A percentile compares a stretch with the other conserved stretches of the same genome.
Evolutionary conservation across 2,113 vertebrate genomes (phyloP).

Genomic region (Daubentonia madagascariensis): DNA sequence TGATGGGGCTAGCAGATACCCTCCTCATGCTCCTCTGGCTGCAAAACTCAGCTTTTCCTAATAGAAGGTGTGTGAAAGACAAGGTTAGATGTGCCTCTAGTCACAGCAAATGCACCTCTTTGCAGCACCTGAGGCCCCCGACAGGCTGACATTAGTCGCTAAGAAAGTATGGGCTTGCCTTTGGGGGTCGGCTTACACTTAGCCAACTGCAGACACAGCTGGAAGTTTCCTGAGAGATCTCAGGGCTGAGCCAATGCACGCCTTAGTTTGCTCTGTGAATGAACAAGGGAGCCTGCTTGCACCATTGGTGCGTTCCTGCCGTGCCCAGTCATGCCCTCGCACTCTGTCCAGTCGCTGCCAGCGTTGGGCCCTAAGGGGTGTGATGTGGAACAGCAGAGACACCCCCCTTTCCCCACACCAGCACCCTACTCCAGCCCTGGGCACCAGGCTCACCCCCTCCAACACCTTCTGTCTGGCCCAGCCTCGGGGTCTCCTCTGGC

Average conservation of each 20-base stretch:
- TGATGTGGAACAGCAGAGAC: neutral
- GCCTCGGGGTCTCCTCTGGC: neutral
- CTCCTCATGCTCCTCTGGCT: neutral
- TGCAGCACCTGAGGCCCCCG: neutral
- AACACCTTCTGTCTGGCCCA: neutral
- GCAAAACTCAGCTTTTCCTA: neutral
- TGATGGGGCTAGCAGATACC: neutral
- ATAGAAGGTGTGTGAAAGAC: neutral
- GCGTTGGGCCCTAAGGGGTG: neutral
- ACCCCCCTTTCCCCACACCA: neutral
- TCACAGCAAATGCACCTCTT: neutral
- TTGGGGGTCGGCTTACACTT: neutral
- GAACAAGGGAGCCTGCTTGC: neutral
- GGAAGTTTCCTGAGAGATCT: neutral
- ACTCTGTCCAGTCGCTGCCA: neutral
- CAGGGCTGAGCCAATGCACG: neutral
- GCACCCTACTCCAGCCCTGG: neutral
- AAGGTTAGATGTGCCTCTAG: neutral
- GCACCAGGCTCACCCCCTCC: neutral
- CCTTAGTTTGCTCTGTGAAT: neutral
- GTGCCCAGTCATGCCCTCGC: accelerated
- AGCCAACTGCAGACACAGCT: neutral
- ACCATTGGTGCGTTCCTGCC: neutral
- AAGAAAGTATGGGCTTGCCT: neutral
- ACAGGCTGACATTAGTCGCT: neutral